These are phyloP conservation scores for Prunella himalayana DNA, from an alignment of 2,113 vertebrate genomes.

Conservation along the genomic window DNA sequence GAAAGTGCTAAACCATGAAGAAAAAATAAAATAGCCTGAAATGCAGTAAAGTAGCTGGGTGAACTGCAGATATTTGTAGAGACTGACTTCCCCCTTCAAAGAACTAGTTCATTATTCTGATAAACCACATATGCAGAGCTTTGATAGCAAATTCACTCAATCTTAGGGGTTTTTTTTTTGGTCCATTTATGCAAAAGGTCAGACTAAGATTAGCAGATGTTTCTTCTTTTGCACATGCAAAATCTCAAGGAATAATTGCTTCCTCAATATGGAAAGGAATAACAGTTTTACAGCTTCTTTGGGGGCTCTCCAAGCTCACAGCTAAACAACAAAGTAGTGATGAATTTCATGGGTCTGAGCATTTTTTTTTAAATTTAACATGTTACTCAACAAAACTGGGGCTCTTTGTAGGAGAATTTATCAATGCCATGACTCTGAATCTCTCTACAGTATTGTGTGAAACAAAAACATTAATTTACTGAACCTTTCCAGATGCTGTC, in stretches of 20 bases:
- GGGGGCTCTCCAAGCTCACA: not conserved
- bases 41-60: not conserved
- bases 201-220: not conserved
- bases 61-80: not conserved
- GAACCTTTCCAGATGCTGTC: not conserved
- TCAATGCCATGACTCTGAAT: not conserved
- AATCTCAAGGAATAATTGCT: not conserved
- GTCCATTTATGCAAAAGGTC: not conserved
- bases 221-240: not conserved
- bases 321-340: not conserved
- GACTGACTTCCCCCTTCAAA: not conserved
- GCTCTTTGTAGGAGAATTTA: not conserved
- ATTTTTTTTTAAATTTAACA: not conserved
- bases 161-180: not conserved
- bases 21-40: not conserved
- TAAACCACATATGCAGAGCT: not conserved
- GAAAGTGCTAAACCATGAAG: not conserved
- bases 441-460: not conserved
- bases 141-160: not conserved
- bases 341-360: not conserved
- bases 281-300: not conserved
- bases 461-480: not conserved
- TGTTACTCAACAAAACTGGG: not conserved
- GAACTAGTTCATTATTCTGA: not conserved
- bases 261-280: not conserved